phyloP scores from a whole-genome alignment of 2,113 vertebrate species.

The Piaya cayana region DNA sequence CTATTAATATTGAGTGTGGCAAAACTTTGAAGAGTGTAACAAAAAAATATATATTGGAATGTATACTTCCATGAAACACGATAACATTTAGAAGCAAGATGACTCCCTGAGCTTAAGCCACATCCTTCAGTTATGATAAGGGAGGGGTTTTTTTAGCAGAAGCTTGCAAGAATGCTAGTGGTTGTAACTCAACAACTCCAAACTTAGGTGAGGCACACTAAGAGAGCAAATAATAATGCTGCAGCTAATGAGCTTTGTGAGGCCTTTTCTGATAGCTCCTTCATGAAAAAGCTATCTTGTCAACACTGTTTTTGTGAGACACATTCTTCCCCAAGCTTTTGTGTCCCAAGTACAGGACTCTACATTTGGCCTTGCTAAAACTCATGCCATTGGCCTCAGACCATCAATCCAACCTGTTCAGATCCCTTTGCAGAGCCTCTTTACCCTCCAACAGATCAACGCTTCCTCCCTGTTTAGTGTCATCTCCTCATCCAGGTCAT shows the following conservation, averaged over 20 bases:
- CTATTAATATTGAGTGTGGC: background rate
- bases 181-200: background rate
- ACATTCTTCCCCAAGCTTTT: too few relatives aligned
- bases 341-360: too few relatives aligned
- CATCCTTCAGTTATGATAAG: background rate
- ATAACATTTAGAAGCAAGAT: background rate
- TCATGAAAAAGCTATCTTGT: background rate
- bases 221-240: background rate
- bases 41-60: background rate
- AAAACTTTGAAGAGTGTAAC: background rate
- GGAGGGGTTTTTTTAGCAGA: background rate
- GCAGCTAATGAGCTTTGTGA: background rate
- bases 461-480: too few relatives aligned
- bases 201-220: background rate
- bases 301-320: background rate
- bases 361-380: too few relatives aligned
- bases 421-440: too few relatives aligned
- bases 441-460: too few relatives aligned
- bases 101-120: background rate
- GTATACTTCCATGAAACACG: background rate
- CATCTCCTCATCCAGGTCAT: too few relatives aligned
- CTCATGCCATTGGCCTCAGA: too few relatives aligned
- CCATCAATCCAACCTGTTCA: too few relatives aligned
- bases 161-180: background rate
- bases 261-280: background rate